Evolutionary conservation across 2,797 vertebrate species (phyloP), one percentile per base, ranked within the genome.

Genomic region (Eulemur coronatus): DNA sequence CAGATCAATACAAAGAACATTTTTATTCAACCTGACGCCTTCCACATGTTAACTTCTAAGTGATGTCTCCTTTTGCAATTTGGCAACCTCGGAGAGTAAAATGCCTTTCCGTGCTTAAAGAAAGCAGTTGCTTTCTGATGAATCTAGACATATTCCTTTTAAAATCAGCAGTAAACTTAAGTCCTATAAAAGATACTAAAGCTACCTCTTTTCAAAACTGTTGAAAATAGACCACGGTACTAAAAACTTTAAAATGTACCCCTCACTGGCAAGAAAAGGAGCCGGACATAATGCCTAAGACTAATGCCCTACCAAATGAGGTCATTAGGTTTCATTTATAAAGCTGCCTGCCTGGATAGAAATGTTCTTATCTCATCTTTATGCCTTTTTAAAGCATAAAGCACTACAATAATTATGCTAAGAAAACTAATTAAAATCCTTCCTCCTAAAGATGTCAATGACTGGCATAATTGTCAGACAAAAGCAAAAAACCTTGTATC

Each of bases 81-180:
- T 92, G 15, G 33, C 43, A 90, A 87, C 30, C 30, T 80, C 41
- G 1, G 17, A 48, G 24, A 67, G 70, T 52, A 69, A 46, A 94
- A 46, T 30, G 46, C 17, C 73, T 69, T 67, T 70, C 69, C 59
- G 50, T 15, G 43, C 61, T 87, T 52, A 20, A 76, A 80, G 5
- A 73, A 81, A 75, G 41, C 7, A 52, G 46, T 28, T 57, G 57
- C 35, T 79, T 87, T 75, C 57, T 84, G 67, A 91, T 75, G 20
- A 94, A 95, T 35, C 14, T 9, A 65, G 61, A 22, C 33, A 73
- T 86, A 78, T 92, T 86, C 75, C 85, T 95, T 94, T 95, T 73
- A 89, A 96, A 73, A 84, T 78, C 4, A 95, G 67, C 0, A 82
- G 30, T 69, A 85, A 90, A 92, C 35, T 63, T 73, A 89, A 92